phyloP scores from a whole-genome alignment of 2,113 vertebrate species.

The Romanogobio albipinnatus region DNA sequence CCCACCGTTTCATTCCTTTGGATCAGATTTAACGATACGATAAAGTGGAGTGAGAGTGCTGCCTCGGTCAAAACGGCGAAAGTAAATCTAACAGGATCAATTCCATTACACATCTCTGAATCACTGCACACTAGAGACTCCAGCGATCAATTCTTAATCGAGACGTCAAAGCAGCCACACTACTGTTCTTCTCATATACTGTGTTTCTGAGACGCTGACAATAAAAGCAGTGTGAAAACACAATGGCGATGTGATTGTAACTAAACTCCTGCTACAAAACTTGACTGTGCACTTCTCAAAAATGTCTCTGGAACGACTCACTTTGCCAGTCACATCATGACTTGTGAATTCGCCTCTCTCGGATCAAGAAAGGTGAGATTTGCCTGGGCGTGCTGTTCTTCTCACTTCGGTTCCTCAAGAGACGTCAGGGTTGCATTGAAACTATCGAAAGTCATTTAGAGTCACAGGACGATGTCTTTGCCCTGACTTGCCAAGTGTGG shows the following conservation, averaged over 20 bases:
- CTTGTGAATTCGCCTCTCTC: conserved; percentile 10
- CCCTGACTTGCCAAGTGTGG: conserved; percentile 66
- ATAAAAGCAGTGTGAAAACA: neutral
- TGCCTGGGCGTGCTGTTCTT: conserved; percentile 23
- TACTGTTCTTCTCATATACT: conserved; percentile 2
- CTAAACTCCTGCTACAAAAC: neutral
- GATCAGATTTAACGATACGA: conserved; percentile 23
- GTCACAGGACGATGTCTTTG: conserved; percentile 55
- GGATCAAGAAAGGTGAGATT: conserved; percentile 11
- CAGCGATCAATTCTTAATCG: conserved; percentile 34
- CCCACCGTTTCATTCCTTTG: neutral
- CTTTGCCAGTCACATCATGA: conserved; percentile 3
- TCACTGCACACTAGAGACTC: conserved; percentile 26
- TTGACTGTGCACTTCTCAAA: neutral
- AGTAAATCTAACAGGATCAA: conserved; percentile 47
- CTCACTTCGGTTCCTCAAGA: conserved; percentile 49
- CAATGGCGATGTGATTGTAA: neutral
- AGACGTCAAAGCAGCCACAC: conserved; percentile 31
- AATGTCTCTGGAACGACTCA: neutral
- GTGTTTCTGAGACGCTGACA: neutral
- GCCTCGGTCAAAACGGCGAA: conserved; percentile 16
- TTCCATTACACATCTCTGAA: conserved; percentile 39
- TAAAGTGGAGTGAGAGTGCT: conserved; percentile 14
- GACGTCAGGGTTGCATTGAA: conserved; percentile 22
- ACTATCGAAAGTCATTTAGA: conserved; percentile 54